Percentiles rank a stretch among this genome's conserved stretches.
Evolutionary conservation across 53 echinoderm and acorn worm genomes (phyloP).

Genomic region (Actinopyga echinites): DNA sequence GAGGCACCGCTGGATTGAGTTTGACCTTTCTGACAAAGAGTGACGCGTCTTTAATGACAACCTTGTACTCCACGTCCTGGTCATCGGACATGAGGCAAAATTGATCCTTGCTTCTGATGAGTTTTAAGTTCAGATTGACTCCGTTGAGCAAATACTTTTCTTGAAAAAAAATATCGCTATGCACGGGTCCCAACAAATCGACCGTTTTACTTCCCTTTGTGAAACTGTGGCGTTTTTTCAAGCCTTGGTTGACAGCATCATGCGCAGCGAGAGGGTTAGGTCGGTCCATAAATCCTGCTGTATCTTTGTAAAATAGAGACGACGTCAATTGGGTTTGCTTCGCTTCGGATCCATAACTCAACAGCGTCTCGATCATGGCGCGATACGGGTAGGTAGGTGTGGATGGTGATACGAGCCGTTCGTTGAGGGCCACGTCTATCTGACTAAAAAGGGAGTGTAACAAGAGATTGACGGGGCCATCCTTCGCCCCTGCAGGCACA

Average conservation of each 20-base stretch:
- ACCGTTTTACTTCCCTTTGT: no score
- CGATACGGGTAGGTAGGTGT: constrained; percentile 37
- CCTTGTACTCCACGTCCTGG: neutral
- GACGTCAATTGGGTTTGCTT: neutral
- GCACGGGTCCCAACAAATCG: constrained; percentile 28
- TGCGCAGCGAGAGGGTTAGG: neutral
- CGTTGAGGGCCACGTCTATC: constrained; percentile 44
- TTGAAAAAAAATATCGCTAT: constrained; percentile 64
- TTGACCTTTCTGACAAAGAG: constrained; percentile 14
- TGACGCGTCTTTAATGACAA: neutral
- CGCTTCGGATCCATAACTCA: constrained; percentile 35
- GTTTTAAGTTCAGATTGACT: no score
- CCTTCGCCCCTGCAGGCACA: constrained; percentile 23
- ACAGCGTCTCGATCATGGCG: neutral
- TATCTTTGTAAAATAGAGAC: constrained; percentile 1
- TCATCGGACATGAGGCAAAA: constrained; percentile 4
- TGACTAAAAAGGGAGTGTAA: constrained; percentile 59
- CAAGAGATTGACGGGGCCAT: constrained; percentile 53
- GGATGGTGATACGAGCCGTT: constrained; percentile 39
- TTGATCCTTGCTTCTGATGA: constrained; percentile 4
- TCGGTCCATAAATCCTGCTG: neutral
- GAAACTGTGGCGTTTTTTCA: constrained; percentile 27
- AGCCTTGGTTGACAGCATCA: neutral
- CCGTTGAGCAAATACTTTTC: constrained; percentile 46
- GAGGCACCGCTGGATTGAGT: neutral